Evolutionary conservation across 2,888 invertebrate species (phyloP).

Genomic region (Hypolimnas misippus): DNA sequence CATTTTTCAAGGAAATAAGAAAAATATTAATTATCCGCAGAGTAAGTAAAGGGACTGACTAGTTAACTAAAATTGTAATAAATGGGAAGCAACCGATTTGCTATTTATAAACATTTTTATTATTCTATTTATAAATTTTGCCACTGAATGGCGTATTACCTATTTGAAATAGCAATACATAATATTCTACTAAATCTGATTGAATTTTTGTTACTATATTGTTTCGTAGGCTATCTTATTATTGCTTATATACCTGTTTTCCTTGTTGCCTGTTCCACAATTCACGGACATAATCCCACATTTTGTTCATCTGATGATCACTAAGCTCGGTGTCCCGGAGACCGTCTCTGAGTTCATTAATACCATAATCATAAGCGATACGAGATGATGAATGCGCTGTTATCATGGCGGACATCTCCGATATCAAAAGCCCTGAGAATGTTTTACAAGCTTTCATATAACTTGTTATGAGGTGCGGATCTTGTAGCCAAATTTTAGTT

Average conservation of each 20-base stretch:
- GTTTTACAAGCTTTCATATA: neutral
- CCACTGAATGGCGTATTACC: too few species aligned
- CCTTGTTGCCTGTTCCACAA: slow-evolving; percentile 82
- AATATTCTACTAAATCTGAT: too few species aligned
- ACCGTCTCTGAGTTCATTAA: slow-evolving; percentile 79
- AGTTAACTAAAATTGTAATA: too few species aligned
- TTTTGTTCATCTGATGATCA: slow-evolving; percentile 79
- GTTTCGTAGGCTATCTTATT: neutral
- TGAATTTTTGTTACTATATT: too few species aligned
- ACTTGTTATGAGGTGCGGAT: too few species aligned
- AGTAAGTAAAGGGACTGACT: too few species aligned
- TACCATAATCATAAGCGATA: slow-evolving; percentile 79
- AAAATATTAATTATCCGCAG: too few species aligned
- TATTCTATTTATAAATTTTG: neutral
- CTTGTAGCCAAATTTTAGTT: too few species aligned
- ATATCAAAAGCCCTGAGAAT: slow-evolving; percentile 74
- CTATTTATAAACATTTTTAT: too few species aligned
- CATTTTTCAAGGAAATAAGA: too few species aligned
- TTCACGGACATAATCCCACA: slow-evolving; percentile 81
- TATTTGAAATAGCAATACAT: too few species aligned
- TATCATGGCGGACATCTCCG: slow-evolving; percentile 81
- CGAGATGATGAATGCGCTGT: slow-evolving; percentile 78
- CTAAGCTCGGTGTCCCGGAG: slow-evolving; percentile 76
- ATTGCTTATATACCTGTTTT: slow-evolving; percentile 62
- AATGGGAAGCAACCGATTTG: too few species aligned